Evolutionary conservation across 2,888 invertebrate genomes (phyloP), one percentile per base, ranked within the genome.

Genomic region (Folsomia manolachei): DNA sequence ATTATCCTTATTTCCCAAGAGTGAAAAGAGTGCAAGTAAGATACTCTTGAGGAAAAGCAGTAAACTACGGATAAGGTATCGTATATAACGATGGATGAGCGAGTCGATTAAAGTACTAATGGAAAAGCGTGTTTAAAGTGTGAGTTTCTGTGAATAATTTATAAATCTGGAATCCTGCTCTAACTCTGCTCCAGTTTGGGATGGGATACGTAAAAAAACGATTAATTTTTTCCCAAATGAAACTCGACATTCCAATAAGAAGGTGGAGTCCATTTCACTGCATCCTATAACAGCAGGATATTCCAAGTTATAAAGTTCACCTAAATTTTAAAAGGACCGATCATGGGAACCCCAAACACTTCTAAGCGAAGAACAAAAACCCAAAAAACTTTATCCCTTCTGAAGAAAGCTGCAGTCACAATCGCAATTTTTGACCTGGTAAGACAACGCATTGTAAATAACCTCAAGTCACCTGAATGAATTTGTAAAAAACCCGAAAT

Each of bases 391-490:
- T 24, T 66, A 18, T 19, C 66, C 18, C 19, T 27, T 27, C 66
- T 66, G 21, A 66, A 66, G 52, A 52, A 21, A 21, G 39, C 39
- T 19, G 69, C 71, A 24, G 51, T 77, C 2, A 69, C 69, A 19
- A 72, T 77, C 25, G 74, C 75, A 21, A 27, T 73, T 25, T 74
- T 77, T 56, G 77, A 77, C 51, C 65, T 77, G 77, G 77, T 77
- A 74, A 77, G 77, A 72, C n/a, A 60, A 26, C 27, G n/a, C n/a
- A n/a, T n/a, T n/a, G n/a, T n/a, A n/a, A n/a, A n/a, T n/a, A n/a
- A n/a, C n/a, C n/a, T n/a, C n/a, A n/a, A n/a, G n/a, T n/a, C n/a
- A n/a, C n/a, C n/a, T n/a, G n/a, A n/a, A n/a, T n/a, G 4, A 39
- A 39, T 39, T 9, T 9, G 39, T 39, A 39, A 39, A 39, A n/a